Base-by-base conservation (phyloP, 37 sponge, comb jelly and placozoan species). In the Axinella damicornis region DNA sequence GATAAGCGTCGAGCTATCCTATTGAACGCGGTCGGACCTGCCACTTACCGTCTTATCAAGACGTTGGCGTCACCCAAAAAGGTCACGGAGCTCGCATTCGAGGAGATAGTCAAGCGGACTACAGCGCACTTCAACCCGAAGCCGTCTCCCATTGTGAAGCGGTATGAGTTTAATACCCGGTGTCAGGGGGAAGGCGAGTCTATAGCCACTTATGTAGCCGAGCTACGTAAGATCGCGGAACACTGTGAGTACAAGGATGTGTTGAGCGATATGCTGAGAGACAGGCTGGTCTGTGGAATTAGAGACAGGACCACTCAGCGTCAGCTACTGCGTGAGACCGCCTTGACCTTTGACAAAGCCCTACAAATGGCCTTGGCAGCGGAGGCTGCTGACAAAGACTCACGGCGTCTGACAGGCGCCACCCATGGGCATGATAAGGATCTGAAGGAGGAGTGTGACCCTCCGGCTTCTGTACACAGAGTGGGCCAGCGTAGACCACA, bases 191-290 rank as follows among this genome's bases (percentile, higher is more conserved):
- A 2, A 13, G 71, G 33, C 27, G 79, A 78, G 40, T 62, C 46
- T 12, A 9, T 46, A 9, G 46, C 46, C 9, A 9, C 4, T 4
- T 46, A 46, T 9, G 71, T 81, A 13, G 70, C 57, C 12, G 57
- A 81, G 32, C 31, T 81, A 34, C 71, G 56, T 69, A 67, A 35
- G n/a, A 27, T 68, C 30, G 35, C 81, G 5, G 54, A 81, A 40
- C 70, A 81, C 81, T 81, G 79, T 37, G 33, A 40, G 16, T 81
- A 53, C 40, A 69, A 69, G 25, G 71, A 67, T 28, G 68, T 28
- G 13, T 41, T 81, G 34, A 53, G 68, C 27, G 70, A 67, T 12
- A 81, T 81, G 81, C 70, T 81, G 0, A 55, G 70, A n/a, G 70
- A 67, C 6, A 69, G 69, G 37, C 54, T 67, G 27, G 80, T 73